These are phyloP conservation scores for Zosterops pallidus DNA, from an alignment of 2,113 vertebrate species.

Conservation along the genomic window DNA sequence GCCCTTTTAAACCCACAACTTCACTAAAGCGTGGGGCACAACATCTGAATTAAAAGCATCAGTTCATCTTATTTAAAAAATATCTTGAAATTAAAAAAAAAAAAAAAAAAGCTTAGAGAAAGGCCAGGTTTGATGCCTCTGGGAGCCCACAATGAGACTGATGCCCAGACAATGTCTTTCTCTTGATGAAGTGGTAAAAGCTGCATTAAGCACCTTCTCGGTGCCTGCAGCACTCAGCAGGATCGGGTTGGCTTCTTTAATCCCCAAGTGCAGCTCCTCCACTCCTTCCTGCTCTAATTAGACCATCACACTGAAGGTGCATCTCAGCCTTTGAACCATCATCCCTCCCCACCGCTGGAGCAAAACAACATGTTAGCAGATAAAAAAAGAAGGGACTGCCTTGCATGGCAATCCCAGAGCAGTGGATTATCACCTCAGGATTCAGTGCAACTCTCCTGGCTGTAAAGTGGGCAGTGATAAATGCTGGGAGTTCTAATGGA, in stretches of 20 bases:
- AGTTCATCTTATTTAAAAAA: neutral
- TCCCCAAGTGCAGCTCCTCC: neutral
- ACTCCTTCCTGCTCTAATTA: neutral
- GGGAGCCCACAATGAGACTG: neutral
- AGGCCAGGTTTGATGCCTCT: neutral
- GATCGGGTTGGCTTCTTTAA: neutral
- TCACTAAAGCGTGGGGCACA: neutral
- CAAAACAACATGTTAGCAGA: neutral
- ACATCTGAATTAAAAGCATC: neutral
- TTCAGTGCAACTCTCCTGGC: neutral
- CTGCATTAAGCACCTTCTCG: neutral
- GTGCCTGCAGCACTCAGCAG: neutral
- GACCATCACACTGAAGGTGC: neutral
- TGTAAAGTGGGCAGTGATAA: neutral
- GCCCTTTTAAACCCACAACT: neutral
- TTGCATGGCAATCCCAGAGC: neutral
- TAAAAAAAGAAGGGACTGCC: neutral
- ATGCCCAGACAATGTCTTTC: neutral
- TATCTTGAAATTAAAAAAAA: neutral
- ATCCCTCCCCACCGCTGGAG: neutral
- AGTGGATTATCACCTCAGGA: neutral
- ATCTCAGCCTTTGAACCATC: neutral
- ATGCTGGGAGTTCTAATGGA: neutral
- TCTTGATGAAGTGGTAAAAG: neutral
- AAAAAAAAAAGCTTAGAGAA: neutral